Evolutionary conservation across 1,140 invertebrate species (phyloP).

Genomic region (Macrobrachium rosenbergii): DNA sequence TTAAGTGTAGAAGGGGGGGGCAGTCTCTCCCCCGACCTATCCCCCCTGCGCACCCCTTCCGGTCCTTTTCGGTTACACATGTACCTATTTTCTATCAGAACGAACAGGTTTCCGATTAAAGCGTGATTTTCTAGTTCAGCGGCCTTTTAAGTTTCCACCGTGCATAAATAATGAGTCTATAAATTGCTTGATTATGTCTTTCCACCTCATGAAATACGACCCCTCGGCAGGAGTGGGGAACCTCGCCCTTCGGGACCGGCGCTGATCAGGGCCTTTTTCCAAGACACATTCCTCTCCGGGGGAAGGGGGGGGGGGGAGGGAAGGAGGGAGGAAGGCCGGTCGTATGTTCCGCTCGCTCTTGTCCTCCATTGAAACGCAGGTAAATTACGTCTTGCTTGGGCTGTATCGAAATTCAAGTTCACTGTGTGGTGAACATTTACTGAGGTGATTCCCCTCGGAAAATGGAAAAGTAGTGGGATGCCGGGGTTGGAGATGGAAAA

Average conservation of each 20-base stretch:
- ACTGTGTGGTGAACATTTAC: not conserved
- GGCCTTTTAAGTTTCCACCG: constrained; percentile 30
- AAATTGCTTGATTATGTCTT: constrained; percentile 55
- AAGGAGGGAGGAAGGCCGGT: not conserved
- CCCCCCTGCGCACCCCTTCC: not conserved
- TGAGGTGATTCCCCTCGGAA: constrained; percentile 7
- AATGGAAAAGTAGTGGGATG: not conserved
- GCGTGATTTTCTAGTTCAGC: constrained; percentile 51
- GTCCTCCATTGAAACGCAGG: constrained; percentile 22
- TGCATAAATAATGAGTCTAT: constrained; percentile 54
- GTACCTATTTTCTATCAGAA: constrained; percentile 8
- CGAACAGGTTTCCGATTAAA: constrained; percentile 7
- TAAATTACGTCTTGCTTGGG: constrained; percentile 17
- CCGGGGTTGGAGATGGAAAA: not conserved
- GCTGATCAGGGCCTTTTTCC: constrained; percentile 1
- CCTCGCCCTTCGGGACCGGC: not conserved
- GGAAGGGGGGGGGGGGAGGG: not conserved
- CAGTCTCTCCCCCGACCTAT: not conserved
- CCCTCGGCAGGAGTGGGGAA: not conserved
- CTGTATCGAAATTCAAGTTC: constrained; percentile 25
- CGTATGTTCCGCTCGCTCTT: not conserved
- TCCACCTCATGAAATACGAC: constrained; percentile 33
- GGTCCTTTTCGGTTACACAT: not conserved
- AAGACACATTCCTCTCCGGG: too few relatives aligned
- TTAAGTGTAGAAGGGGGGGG: too few relatives aligned